Conservation (phyloP, 2,797 vertebrate genomes). For the Spatula clypeata region DNA sequence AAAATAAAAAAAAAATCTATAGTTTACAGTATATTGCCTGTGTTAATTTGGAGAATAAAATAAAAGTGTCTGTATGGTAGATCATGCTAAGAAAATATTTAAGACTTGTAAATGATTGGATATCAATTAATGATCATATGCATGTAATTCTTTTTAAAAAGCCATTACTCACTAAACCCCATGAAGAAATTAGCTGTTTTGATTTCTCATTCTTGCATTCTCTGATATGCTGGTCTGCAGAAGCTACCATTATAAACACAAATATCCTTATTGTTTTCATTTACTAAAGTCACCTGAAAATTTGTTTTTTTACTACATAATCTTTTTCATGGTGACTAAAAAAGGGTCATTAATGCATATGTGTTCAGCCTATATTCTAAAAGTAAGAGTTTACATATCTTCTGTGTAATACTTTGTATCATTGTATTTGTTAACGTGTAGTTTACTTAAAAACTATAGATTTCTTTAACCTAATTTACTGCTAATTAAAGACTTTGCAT, state of each 20-base stretch:
- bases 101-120: neutral
- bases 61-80: neutral
- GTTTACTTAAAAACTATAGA: neutral
- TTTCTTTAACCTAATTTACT: neutral
- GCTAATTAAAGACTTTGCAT: neutral
- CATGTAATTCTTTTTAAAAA: neutral
- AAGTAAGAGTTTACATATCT: neutral
- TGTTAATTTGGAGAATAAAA: neutral
- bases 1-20: neutral
- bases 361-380: neutral
- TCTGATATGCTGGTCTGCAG: neutral
- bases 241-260: neutral
- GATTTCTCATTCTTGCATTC: neutral
- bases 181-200: neutral
- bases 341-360: neutral
- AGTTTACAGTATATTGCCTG: neutral
- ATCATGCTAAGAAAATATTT: neutral
- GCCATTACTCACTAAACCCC: neutral
- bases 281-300: neutral
- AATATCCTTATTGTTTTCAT: neutral
- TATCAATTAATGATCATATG: neutral
- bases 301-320: neutral
- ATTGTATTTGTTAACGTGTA: neutral
- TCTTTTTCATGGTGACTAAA: neutral
- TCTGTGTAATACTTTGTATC: neutral